phyloP scores from a whole-genome alignment of 64 coral and sea anemone species.

The Acropora tenuis region DNA sequence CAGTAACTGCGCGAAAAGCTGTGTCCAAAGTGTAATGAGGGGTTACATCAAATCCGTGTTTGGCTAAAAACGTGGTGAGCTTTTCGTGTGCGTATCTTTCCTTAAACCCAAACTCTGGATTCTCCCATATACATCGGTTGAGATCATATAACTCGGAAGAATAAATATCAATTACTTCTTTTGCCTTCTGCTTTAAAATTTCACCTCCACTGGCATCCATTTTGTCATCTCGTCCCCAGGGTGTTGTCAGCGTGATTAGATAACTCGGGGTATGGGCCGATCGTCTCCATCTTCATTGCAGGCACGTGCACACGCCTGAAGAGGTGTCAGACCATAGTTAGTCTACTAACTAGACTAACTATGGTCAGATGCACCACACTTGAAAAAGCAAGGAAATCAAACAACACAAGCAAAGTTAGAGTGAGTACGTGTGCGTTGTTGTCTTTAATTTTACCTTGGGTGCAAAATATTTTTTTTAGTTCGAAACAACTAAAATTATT shows the following conservation, averaged over 20 bases:
- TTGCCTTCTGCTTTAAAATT: slow-evolving; percentile 33
- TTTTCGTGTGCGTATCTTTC: slow-evolving; percentile 56
- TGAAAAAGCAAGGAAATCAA: too few relatives aligned
- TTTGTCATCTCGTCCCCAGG: background rate
- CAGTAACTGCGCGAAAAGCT: slow-evolving; percentile 60
- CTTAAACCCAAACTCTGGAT: slow-evolving; percentile 67
- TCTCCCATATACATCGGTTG: slow-evolving; percentile 73
- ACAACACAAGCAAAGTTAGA: too few relatives aligned
- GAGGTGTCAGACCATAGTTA: too few relatives aligned
- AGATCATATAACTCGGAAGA: slow-evolving; percentile 46
- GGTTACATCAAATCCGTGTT: slow-evolving; percentile 43
- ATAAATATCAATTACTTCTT: slow-evolving; percentile 39
- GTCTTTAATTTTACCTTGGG: too few relatives aligned
- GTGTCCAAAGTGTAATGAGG: slow-evolving; percentile 49
- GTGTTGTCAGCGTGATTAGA: background rate
- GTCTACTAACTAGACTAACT: too few relatives aligned
- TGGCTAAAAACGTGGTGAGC: slow-evolving; percentile 63
- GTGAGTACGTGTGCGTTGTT: too few relatives aligned
- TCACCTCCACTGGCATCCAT: background rate
- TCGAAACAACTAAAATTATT: too few relatives aligned
- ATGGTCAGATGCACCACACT: too few relatives aligned
- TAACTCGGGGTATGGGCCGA: too few relatives aligned
- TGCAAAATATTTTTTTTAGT: too few relatives aligned
- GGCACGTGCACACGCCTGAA: too few relatives aligned
- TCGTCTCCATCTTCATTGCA: too few relatives aligned